Base-by-base conservation (phyloP, 2,113 vertebrate genomes). In the Upupa epops region DNA sequence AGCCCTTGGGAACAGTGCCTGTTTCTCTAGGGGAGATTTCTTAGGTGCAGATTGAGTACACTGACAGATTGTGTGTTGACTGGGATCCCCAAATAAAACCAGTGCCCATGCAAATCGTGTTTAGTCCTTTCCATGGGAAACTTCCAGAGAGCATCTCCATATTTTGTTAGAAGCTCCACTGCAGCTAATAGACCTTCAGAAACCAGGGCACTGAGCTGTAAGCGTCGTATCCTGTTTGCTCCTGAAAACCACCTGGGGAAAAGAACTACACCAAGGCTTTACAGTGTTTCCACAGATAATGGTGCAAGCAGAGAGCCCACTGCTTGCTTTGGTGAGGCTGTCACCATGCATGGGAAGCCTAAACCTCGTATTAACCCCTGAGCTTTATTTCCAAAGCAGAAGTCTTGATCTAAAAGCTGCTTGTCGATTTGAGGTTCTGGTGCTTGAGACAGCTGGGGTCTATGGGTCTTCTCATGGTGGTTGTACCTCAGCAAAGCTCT, bases 131-230 rank as follows among this genome's bases (percentile, higher is more conserved):
- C 73, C 29, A 76, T 60, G 36, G 87, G 49, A 87, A 79, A 72
- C 7, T 66, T 92, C 88, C 81, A 82, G 83, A 92, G 25, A 79
- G 28, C 63, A 72, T 37, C 84, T 88, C 85, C 90, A 87, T 95
- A 85, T 89, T 94, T 94, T 93, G 83, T 76, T 89, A 74, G 78
- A 84, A 90, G 71, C 58, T 85, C 81, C 59, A 77, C 91, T 91
- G 83, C 90, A 92, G 61, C 83, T 86, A 91, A 81, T 58, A 92
- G 88, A 94, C 93, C 76, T 93, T 56, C 80, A 93, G 83, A 96
- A 95, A 93, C 92, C 52, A 92, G 86, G 59, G 89, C 74, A 92
- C 63, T 83, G 89, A 95, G 74, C 86, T 92, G 86, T 86, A 92
- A 90, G 90, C 45, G 87, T 95, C 60, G 66, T 46, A 93, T 93